Evolutionary conservation across 2,888 invertebrate species (phyloP).

Genomic region (Netelia melanura): DNA sequence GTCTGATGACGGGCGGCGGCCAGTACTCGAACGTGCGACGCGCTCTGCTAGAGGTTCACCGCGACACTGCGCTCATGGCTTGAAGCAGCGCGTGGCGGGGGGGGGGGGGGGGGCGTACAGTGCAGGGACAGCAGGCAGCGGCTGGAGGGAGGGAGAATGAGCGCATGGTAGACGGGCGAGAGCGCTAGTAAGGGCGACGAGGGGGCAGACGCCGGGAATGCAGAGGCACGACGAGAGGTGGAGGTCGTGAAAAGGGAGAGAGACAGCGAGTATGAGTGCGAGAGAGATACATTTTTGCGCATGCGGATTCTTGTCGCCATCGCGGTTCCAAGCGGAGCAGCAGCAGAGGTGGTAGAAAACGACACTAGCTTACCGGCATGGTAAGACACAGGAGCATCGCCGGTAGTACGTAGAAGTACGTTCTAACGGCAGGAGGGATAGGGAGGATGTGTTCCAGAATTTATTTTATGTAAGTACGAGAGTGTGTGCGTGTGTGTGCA

Average conservation of each 20-base stretch:
- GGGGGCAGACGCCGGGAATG: conserved; percentile 81
- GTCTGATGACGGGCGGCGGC: conserved; percentile 84
- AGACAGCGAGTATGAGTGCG: background rate
- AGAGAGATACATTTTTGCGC: conserved; percentile 69
- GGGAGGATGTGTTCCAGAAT: background rate
- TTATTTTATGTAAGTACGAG: background rate
- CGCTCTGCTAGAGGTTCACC: conserved; percentile 85
- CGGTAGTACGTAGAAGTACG: conserved; percentile 62
- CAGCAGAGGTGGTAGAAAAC: conserved; percentile 76
- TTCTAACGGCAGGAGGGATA: background rate
- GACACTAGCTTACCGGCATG: conserved; percentile 78
- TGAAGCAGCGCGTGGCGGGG: conserved; percentile 79
- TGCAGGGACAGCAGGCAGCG: conserved; percentile 86
- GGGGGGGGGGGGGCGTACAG: conserved; percentile 77
- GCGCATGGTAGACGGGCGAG: conserved; percentile 86
- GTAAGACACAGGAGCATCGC: conserved; percentile 77
- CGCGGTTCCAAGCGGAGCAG: conserved; percentile 74
- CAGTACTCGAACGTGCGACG: conserved; percentile 84
- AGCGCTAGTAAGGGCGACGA: conserved; percentile 82
- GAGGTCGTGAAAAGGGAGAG: conserved; percentile 24
- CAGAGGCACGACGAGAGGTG: conserved; percentile 79
- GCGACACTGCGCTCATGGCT: conserved; percentile 84
- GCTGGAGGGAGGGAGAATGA: conserved; percentile 81
- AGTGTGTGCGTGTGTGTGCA: background rate
- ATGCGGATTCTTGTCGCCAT: conserved; percentile 71